Conservation (phyloP, 2,113 vertebrate species). For the Equus przewalskii region DNA sequence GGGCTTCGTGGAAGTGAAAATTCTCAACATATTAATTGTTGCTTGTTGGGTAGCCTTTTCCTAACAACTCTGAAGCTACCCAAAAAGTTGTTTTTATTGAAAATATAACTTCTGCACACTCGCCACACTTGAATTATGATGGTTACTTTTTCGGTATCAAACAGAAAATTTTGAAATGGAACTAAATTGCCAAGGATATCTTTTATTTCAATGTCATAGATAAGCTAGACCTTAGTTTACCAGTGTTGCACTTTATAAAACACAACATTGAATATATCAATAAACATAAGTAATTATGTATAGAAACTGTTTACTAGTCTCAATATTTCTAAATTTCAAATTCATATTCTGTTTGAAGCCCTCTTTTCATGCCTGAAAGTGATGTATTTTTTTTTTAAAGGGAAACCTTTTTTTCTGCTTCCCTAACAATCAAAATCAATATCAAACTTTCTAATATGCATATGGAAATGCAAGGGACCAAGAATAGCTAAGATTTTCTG, state of each 20-base stretch:
- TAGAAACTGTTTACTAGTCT: background rate
- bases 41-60: background rate
- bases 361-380: conserved; percentile 15
- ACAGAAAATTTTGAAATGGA: background rate
- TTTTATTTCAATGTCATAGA: background rate
- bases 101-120: background rate
- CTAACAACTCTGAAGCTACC: background rate
- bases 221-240: background rate
- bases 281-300: background rate
- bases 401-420: background rate
- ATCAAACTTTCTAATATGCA: background rate
- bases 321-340: conserved; percentile 25
- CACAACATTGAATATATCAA: background rate
- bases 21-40: background rate
- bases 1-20: background rate
- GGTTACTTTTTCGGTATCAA: background rate
- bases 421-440: background rate
- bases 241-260: background rate
- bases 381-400: background rate
- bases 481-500: background rate
- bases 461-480: background rate
- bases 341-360: background rate
- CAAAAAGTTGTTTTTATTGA: background rate
- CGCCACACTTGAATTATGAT: background rate
- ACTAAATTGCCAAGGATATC: background rate